These are phyloP conservation scores for Oreotrochilus melanogaster DNA, from an alignment of 2,113 vertebrate genomes.

Conservation along the genomic window DNA sequence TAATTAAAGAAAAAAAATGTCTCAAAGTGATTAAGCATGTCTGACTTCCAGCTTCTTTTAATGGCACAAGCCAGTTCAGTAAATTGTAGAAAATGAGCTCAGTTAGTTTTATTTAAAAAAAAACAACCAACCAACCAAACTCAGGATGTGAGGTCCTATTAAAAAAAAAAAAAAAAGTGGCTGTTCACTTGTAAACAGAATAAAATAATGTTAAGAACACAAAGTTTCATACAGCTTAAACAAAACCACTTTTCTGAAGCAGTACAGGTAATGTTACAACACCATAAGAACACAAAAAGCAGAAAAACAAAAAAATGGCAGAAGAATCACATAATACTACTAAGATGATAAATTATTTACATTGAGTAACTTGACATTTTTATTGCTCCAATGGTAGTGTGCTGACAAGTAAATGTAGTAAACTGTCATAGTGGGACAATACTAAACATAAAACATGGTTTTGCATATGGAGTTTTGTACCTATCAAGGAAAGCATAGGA, in stretches of 20 bases:
- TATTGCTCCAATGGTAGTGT: constrained; percentile 70
- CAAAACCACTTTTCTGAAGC: constrained; percentile 51
- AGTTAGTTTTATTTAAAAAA: constrained; percentile 56
- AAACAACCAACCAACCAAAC: neutral
- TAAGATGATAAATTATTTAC: constrained; percentile 52
- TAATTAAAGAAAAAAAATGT: constrained; percentile 56
- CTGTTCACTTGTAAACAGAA: constrained; percentile 76
- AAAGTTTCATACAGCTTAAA: constrained; percentile 63
- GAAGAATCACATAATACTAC: constrained; percentile 26
- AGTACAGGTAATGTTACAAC: constrained; percentile 56
- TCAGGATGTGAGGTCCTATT: constrained; percentile 68
- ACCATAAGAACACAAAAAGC: constrained; percentile 36
- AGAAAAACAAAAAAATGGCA: constrained; percentile 41
- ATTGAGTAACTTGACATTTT: constrained; percentile 29
- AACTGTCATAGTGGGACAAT: neutral
- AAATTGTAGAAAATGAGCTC: constrained; percentile 51
- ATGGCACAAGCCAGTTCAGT: constrained; percentile 43
- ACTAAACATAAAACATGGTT: neutral
- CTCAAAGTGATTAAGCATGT: constrained; percentile 48
- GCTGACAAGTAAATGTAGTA: constrained; percentile 34
- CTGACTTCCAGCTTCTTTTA: constrained; percentile 55
- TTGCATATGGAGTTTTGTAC: constrained; percentile 18
- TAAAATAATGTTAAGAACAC: constrained; percentile 63
- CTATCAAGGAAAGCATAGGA: neutral
- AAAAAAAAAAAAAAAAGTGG: constrained; percentile 53